These are phyloP conservation scores for Panthera leo DNA, from an alignment of 2,113 vertebrate species.

Conservation along the genomic window DNA sequence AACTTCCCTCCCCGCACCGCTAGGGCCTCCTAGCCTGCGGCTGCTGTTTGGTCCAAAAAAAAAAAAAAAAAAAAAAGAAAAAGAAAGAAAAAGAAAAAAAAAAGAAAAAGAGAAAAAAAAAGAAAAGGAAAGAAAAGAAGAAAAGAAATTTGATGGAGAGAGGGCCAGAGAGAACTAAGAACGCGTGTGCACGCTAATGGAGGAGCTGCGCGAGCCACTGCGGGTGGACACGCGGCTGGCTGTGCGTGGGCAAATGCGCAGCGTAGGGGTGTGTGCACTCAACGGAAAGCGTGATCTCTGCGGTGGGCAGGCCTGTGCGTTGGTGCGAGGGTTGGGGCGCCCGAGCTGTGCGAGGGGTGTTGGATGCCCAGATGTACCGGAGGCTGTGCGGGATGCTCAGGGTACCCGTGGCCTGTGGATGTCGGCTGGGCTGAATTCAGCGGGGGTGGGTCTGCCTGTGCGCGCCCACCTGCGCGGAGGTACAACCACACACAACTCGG, in stretches of 20 bases:
- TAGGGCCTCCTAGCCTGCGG: not conserved
- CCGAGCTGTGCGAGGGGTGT: not conserved
- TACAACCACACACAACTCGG: not conserved
- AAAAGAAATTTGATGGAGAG: not conserved
- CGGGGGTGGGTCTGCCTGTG: not conserved
- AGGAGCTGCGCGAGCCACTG: too few species aligned
- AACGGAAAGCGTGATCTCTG: not conserved
- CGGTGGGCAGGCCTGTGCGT: not conserved
- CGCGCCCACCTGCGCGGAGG: not conserved
- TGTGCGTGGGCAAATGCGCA: not conserved
- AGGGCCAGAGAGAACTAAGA: not conserved
- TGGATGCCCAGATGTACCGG: fast-evolving
- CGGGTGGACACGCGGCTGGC: not conserved
- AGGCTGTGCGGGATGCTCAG: not conserved
- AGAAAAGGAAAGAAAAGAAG: too few species aligned
- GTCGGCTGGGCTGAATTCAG: not conserved
- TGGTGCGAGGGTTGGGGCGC: not conserved
- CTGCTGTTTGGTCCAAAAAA: not conserved
- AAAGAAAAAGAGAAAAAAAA: too few species aligned
- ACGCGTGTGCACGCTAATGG: too few species aligned
- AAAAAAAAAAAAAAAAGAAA: not conserved
- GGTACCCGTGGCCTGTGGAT: not conserved
- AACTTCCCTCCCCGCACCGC: not conserved
- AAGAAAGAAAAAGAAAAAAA: too few species aligned
- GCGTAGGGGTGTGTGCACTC: not conserved